Evolutionary conservation across 92 coral and sea anemone genomes (phyloP).

Genomic region (Paragorgia papillata): DNA sequence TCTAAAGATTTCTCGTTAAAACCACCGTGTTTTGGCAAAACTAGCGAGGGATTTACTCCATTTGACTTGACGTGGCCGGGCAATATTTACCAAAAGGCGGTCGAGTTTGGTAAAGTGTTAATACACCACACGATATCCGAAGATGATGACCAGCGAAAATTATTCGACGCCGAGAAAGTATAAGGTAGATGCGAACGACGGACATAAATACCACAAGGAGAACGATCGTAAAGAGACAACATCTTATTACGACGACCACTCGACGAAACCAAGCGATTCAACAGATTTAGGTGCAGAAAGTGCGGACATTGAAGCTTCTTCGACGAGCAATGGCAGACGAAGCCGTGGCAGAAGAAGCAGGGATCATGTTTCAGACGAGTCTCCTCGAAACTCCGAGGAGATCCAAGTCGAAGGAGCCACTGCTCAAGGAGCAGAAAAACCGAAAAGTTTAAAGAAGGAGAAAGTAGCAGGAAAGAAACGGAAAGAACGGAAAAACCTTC

Average conservation of each 20-base stretch:
- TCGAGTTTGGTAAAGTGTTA: neutral
- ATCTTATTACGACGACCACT: constrained; percentile 1
- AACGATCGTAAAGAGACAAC: constrained; percentile 15
- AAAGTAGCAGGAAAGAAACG: constrained; percentile 83
- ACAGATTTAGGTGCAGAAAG: constrained; percentile 59
- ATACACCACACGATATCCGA: neutral
- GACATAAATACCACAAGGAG: constrained; percentile 22
- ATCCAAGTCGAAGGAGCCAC: constrained; percentile 76
- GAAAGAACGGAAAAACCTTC: constrained; percentile 82
- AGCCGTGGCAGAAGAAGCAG: constrained; percentile 66
- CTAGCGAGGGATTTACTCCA: neutral
- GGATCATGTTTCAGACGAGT: constrained; percentile 72
- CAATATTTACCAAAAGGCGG: neutral
- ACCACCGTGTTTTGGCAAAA: neutral
- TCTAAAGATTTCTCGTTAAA: neutral
- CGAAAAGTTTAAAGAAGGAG: constrained; percentile 83
- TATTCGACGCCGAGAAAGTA: constrained; percentile 37
- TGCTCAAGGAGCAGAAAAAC: constrained; percentile 49
- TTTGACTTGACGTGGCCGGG: too few species aligned
- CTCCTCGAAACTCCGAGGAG: constrained; percentile 71
- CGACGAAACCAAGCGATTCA: neutral
- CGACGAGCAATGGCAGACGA: constrained; percentile 33
- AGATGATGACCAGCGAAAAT: constrained; percentile 45
- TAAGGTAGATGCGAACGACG: constrained; percentile 18
- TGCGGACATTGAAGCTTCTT: constrained; percentile 63